These are phyloP conservation scores for Hypotaenidia philippensis DNA, from an alignment of 2,797 vertebrate genomes.

Conservation along the genomic window DNA sequence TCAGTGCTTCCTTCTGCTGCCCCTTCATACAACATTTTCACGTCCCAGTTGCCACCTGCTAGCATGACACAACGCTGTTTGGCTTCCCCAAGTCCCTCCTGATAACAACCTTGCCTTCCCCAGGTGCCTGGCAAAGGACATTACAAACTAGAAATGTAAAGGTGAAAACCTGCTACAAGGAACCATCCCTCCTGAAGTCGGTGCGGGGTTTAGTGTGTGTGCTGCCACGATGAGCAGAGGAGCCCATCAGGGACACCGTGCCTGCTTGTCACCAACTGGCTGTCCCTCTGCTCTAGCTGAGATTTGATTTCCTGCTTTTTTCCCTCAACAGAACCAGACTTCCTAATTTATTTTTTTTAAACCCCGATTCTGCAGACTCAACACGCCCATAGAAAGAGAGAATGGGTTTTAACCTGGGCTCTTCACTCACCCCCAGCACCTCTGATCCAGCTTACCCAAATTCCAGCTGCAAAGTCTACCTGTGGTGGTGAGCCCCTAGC, in stretches of 20 bases:
- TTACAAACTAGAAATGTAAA: background rate
- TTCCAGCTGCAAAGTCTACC: background rate
- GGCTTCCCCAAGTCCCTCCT: background rate
- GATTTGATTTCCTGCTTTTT: background rate
- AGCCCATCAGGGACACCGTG: background rate
- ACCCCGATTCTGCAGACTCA: background rate
- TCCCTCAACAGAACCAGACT: background rate
- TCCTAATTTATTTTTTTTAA: background rate
- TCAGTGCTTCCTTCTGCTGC: background rate
- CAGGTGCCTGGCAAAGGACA: background rate
- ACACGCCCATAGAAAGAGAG: background rate
- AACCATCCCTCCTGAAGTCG: background rate
- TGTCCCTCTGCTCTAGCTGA: background rate
- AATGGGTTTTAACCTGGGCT: background rate
- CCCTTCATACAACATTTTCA: background rate
- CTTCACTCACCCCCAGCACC: background rate
- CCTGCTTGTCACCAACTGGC: background rate
- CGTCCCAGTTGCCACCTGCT: background rate
- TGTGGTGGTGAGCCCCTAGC: background rate
- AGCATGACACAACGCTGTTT: fast-evolving
- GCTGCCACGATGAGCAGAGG: background rate
- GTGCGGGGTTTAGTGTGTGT: background rate
- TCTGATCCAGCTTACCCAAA: background rate
- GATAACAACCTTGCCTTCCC: background rate
- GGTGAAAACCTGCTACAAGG: background rate